Evolutionary conservation across 2,888 invertebrate species (phyloP).

Genomic region (Amiota communis): DNA sequence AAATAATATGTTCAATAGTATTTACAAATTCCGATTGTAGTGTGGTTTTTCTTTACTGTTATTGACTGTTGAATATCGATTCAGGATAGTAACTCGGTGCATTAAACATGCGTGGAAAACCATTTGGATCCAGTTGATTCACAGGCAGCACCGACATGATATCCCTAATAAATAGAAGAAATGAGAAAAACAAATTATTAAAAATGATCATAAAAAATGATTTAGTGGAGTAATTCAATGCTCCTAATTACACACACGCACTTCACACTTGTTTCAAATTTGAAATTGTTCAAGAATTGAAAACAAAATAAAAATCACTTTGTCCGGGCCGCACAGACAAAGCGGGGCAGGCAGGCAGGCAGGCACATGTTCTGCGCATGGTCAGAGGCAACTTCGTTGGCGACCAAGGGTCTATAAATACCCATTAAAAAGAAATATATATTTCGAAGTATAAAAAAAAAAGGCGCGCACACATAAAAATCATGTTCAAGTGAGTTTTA

Average conservation of each 20-base stretch:
- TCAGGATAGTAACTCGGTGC: slow-evolving; percentile 73
- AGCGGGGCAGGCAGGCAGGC: slow-evolving; percentile 55
- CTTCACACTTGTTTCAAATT: background rate
- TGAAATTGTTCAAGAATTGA: slow-evolving; percentile 8
- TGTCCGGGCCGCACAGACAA: slow-evolving; percentile 36
- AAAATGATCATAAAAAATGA: slow-evolving; percentile 4
- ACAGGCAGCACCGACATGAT: slow-evolving; percentile 72
- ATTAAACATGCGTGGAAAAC: slow-evolving; percentile 73
- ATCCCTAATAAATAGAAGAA: slow-evolving; percentile 57
- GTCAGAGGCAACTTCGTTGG: slow-evolving; percentile 42
- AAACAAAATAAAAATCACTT: slow-evolving; percentile 41
- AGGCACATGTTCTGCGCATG: slow-evolving; percentile 57
- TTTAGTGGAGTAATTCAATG: slow-evolving; percentile 48
- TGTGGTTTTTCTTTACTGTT: slow-evolving; percentile 41
- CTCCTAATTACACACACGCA: slow-evolving; percentile 33
- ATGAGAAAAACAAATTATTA: slow-evolving; percentile 6
- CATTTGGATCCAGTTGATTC: slow-evolving; percentile 70
- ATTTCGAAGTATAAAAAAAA: slow-evolving; percentile 47
- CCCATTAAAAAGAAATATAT: slow-evolving; percentile 47
- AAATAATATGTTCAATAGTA: slow-evolving; percentile 40
- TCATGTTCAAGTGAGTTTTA: slow-evolving; percentile 63
- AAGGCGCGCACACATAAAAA: slow-evolving; percentile 58
- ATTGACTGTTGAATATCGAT: slow-evolving; percentile 72
- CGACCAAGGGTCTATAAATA: slow-evolving; percentile 63
- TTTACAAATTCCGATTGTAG: slow-evolving; percentile 41